These are phyloP conservation scores for Megaceryle torquata DNA, from an alignment of 2,113 vertebrate species.

Conservation along the genomic window DNA sequence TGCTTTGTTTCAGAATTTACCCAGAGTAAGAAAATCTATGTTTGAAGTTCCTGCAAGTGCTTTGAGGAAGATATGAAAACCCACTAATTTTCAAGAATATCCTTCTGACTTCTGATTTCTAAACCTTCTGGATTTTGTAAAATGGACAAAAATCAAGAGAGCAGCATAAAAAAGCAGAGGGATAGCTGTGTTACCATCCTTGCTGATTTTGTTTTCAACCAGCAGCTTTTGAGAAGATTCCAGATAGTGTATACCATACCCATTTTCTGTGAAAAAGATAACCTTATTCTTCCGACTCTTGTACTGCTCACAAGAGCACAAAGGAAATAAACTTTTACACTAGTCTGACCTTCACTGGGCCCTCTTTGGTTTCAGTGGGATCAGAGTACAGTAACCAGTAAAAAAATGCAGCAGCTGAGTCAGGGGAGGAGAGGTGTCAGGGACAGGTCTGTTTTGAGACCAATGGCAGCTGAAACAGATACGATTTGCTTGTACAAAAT, in stretches of 20 bases:
- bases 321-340: neutral
- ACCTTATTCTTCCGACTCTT: neutral
- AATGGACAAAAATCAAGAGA: neutral
- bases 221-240: neutral
- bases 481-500: neutral
- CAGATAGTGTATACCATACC: neutral
- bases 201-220: neutral
- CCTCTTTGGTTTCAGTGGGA: neutral
- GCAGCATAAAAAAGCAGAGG: neutral
- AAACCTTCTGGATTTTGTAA: neutral
- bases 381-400: neutral
- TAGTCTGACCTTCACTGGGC: neutral
- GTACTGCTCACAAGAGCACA: neutral
- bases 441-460: neutral
- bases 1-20: neutral
- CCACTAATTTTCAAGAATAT: neutral
- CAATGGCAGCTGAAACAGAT: neutral
- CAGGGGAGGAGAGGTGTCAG: too few species aligned
- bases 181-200: neutral
- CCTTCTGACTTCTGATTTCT: neutral
- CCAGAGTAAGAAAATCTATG: neutral
- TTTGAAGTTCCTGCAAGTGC: neutral
- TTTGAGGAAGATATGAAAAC: neutral
- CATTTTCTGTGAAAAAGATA: neutral
- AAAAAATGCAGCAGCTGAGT: neutral